Evolutionary conservation across 1,140 invertebrate genomes (phyloP).

Genomic region (Akabosia matsudoensis): DNA sequence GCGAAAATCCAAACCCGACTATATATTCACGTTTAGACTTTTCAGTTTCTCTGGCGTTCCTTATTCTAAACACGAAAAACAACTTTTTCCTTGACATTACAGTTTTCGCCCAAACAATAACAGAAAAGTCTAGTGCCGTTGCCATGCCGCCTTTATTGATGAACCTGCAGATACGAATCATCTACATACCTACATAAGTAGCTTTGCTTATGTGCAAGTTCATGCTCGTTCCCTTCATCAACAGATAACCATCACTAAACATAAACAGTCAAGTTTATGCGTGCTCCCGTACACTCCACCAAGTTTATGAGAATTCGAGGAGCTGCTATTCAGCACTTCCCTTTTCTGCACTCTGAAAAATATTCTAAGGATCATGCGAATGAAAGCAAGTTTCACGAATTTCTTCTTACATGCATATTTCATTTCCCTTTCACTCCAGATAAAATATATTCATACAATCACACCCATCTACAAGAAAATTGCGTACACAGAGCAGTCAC

Average conservation of each 20-base stretch:
- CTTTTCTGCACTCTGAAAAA: too few species aligned
- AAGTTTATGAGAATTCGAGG: not conserved
- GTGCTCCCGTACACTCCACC: not conserved
- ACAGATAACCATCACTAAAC: not conserved
- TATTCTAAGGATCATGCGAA: too few species aligned
- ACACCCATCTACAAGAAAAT: not conserved
- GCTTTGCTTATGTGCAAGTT: not conserved
- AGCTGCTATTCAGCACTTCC: not conserved
- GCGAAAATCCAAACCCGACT: not conserved
- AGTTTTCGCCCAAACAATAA: too few species aligned
- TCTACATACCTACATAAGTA: not conserved
- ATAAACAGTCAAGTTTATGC: not conserved
- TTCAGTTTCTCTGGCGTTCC: not conserved
- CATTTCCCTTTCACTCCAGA: too few species aligned
- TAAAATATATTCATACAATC: too few species aligned
- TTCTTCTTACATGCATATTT: too few species aligned
- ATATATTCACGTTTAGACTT: not conserved
- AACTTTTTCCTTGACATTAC: too few species aligned
- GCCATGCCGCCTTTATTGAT: too few species aligned
- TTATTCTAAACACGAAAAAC: too few species aligned
- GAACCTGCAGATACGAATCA: too few species aligned
- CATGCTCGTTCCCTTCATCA: not conserved
- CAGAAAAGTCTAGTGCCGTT: too few species aligned
- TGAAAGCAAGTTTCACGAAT: too few species aligned
- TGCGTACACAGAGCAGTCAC: not conserved